A percentile compares a stretch with the other conserved stretches of the same genome.
Conservation (phyloP, 2,888 invertebrate genomes). For the Drosophila tripunctata region DNA sequence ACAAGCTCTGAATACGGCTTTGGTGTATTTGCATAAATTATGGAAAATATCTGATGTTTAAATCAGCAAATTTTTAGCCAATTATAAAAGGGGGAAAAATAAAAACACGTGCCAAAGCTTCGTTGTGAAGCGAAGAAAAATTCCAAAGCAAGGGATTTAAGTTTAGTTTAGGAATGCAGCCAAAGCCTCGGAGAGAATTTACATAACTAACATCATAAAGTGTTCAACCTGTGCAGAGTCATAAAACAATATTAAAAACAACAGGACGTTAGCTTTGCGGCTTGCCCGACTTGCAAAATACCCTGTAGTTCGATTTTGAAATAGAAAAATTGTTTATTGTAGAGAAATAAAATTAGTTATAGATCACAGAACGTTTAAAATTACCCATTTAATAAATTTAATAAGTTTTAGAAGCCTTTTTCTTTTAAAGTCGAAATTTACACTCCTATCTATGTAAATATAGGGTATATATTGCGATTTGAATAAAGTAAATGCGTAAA, state of each 20-base stretch:
- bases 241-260: conserved; percentile 53
- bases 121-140: not conserved
- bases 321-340: too few species aligned
- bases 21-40: conserved; percentile 45
- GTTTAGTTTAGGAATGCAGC: conserved; percentile 8
- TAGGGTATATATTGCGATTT: conserved; percentile 6
- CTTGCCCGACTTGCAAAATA: not conserved
- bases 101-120: not conserved
- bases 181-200: conserved; percentile 41
- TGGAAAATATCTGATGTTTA: conserved; percentile 26
- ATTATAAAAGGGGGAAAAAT: conserved; percentile 32
- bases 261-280: not conserved
- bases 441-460: too few species aligned
- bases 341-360: too few species aligned
- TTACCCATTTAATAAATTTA: too few species aligned
- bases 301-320: not conserved
- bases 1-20: conserved; percentile 35
- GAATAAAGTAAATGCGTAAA: not conserved
- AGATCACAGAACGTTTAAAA: too few species aligned
- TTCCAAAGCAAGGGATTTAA: conserved; percentile 26
- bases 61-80: conserved; percentile 34
- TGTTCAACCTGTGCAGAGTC: conserved; percentile 44
- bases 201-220: conserved; percentile 53
- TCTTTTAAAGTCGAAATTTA: not conserved
- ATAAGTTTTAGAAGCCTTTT: too few species aligned